These are phyloP conservation scores for Steatornis caripensis DNA, from an alignment of 2,113 vertebrate species.

Conservation along the genomic window DNA sequence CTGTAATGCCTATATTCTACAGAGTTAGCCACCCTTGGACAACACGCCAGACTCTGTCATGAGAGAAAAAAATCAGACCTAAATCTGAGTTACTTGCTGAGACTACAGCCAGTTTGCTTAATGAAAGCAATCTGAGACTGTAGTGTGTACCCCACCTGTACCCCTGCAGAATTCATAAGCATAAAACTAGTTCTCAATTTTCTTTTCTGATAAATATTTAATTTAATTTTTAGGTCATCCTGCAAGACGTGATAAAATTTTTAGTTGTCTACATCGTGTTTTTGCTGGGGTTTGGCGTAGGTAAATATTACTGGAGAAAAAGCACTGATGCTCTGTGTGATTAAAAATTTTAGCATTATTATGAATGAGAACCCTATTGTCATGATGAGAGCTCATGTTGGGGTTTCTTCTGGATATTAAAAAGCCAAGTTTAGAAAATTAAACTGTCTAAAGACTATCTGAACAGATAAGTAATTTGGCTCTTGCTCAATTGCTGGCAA, in stretches of 20 bases:
- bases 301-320: constrained; percentile 66
- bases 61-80: neutral
- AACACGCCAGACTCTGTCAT: neutral
- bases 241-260: constrained; percentile 81
- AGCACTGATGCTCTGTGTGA: constrained; percentile 3
- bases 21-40: neutral
- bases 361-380: neutral
- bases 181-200: neutral
- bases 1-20: neutral
- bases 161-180: neutral
- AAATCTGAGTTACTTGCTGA: neutral
- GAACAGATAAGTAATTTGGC: neutral
- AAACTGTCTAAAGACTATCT: neutral
- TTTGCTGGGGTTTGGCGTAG: constrained; percentile 82
- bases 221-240: constrained; percentile 75
- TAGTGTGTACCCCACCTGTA: neutral
- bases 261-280: constrained; percentile 80
- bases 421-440: neutral
- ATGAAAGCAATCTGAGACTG: neutral
- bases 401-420: constrained; percentile 6
- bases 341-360: neutral
- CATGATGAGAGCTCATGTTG: neutral
- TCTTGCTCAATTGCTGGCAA: neutral
- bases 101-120: neutral
- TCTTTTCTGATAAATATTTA: neutral